Percentiles rank a stretch among this genome's conserved stretches.
phyloP scores from a whole-genome alignment of 2,113 vertebrate species.

The Sylvilagus bachmani region DNA sequence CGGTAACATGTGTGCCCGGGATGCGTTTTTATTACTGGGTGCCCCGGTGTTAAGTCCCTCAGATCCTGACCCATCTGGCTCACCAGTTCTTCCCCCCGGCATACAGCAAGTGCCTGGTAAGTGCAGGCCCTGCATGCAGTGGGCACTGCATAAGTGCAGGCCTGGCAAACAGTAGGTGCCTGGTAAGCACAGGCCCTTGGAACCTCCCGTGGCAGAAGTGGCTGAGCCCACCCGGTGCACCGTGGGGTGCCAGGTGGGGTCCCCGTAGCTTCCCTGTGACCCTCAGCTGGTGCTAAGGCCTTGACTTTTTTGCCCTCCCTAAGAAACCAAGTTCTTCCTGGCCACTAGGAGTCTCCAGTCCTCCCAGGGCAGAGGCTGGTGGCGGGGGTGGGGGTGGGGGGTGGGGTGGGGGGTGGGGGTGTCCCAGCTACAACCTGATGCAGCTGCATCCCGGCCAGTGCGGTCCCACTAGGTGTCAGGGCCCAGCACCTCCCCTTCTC shows the following conservation, averaged over 20 bases:
- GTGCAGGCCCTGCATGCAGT: neutral
- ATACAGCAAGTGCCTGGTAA: too few relatives aligned
- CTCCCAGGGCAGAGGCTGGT: neutral
- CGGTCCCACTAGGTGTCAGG: accelerated
- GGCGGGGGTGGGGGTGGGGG: too few relatives aligned
- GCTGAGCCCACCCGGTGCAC: accelerated
- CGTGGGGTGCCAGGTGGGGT: neutral
- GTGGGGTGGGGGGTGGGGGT: too few relatives aligned
- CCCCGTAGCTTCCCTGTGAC: accelerated
- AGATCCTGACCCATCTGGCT: neutral
- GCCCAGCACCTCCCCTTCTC: neutral
- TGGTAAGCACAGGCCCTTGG: neutral
- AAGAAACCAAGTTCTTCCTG: neutral
- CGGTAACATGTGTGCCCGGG: accelerated
- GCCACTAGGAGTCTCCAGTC: neutral
- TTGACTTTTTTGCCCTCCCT: neutral
- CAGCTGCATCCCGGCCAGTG: neutral
- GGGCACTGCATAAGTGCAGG: neutral
- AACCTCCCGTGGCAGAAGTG: too few relatives aligned
- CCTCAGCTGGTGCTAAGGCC: neutral
- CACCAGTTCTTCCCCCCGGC: neutral
- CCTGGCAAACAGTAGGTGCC: neutral
- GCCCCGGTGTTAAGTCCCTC: neutral
- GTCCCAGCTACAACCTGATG: too few relatives aligned
- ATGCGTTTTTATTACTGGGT: neutral